Evolutionary conservation across 2,113 vertebrate genomes (phyloP), one percentile per base, ranked within the genome.

Genomic region (Spilogale gracilis): DNA sequence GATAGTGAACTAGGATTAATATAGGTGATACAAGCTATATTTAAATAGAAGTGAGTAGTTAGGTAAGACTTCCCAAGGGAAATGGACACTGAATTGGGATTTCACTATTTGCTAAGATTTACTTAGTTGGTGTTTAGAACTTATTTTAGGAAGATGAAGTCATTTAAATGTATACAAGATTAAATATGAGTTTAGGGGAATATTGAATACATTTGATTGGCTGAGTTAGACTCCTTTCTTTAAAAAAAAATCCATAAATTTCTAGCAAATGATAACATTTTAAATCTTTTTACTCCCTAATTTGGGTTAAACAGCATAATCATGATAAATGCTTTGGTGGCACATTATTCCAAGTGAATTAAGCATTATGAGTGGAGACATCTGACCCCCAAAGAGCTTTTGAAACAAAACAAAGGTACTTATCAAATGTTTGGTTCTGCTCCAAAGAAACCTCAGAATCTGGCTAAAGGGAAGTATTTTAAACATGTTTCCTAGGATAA

Each of bases 161-260:
- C 43, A 92, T 90, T 97, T 94, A 65, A 95, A 96, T 84, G 45
- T 93, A 73, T 85, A 54, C 2, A 48, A 84, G 32, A 90, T 73
- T 94, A 94, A 97, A 82, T 54, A 50, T 48, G 48, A 78, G 9
- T 89, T 93, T 89, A 85, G 50, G 25, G 38, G 32, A 94, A 56
- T 43, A 84, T 45, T 79, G 38, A 65, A 81, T 96, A 0, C 58
- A 88, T 87, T 84, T 2, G 18, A 69, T 81, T 52, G 17, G 6
- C 27, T 94, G 12, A 89, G 18, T 74, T 85, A 96, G 30, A 94
- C 9, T 52, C 48, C 52, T 38, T 91, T 81, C 20, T 94, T 87
- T 83, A 73, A 79, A n/a, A 56, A 95, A 67, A 27, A 60, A 18
- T 45, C 2, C 17, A 61, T 81, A 74, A 38, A 52, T 58, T 94